A percentile compares a stretch with the other conserved stretches of the same genome.
These are phyloP conservation scores for Sylvilagus bachmani DNA, from an alignment of 2,113 vertebrate species.

Conservation along the genomic window DNA sequence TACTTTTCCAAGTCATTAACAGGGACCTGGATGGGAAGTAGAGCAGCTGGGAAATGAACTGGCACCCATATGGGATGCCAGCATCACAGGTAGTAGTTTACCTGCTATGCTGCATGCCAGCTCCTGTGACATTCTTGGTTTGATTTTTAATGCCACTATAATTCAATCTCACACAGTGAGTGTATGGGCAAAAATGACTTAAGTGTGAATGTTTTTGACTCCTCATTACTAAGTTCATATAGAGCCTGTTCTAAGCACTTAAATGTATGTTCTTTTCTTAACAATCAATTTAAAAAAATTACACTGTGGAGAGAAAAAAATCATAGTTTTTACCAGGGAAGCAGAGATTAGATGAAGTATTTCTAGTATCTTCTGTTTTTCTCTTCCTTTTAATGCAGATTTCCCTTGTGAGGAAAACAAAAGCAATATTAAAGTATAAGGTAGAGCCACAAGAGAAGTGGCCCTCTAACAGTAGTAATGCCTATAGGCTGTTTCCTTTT, in stretches of 20 bases:
- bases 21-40: too few relatives aligned
- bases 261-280: constrained; percentile 37
- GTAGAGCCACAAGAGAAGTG: background rate
- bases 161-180: background rate
- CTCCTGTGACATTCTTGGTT: background rate
- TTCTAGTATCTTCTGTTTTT: background rate
- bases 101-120: too few relatives aligned
- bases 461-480: background rate
- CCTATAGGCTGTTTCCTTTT: background rate
- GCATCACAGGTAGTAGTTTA: too few relatives aligned
- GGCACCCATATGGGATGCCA: too few relatives aligned
- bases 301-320: background rate
- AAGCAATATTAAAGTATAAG: background rate
- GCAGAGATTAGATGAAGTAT: background rate
- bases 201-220: constrained; percentile 1
- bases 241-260: background rate
- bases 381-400: background rate
- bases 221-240: background rate
- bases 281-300: constrained; percentile 42
- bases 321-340: background rate
- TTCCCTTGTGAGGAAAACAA: background rate
- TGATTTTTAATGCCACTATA: background rate
- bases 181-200: background rate
- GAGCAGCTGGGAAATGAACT: too few relatives aligned
- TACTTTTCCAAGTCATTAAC: too few relatives aligned